phyloP scores from a whole-genome alignment of 2,888 invertebrate species.

The Dryococelus australis region DNA sequence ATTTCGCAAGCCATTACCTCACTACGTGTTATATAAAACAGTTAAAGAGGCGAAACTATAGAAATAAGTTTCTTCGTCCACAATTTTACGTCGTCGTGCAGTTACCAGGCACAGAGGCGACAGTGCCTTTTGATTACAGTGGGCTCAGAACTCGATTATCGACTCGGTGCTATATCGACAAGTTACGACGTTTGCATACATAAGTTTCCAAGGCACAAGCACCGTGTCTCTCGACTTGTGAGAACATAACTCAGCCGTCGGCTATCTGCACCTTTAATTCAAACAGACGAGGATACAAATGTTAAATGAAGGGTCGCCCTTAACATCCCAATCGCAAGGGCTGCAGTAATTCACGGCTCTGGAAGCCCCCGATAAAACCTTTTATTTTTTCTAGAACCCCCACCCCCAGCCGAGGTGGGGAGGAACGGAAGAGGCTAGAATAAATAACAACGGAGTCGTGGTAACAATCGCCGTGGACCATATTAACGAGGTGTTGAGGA shows the following conservation, averaged over 20 bases:
- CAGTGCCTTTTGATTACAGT: too few relatives aligned
- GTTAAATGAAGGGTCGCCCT: conserved; percentile 16
- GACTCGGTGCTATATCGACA: too few relatives aligned
- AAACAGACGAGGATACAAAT: not conserved
- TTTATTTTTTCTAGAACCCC: not conserved
- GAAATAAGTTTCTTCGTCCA: too few relatives aligned
- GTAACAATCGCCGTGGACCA: not conserved
- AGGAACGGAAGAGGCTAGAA: not conserved
- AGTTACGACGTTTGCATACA: too few relatives aligned
- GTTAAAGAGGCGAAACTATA: too few relatives aligned
- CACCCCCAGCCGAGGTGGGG: not conserved
- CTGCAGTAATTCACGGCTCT: not conserved
- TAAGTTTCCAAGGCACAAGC: too few relatives aligned
- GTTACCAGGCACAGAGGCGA: too few relatives aligned
- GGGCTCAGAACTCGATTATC: too few relatives aligned
- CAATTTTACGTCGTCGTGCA: too few relatives aligned
- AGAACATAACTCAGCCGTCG: not conserved
- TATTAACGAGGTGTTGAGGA: not conserved
- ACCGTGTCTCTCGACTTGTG: too few relatives aligned
- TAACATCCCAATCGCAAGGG: conserved; percentile 9
- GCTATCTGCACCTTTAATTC: not conserved
- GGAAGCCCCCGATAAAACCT: conserved; percentile 10
- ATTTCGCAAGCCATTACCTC: too few relatives aligned
- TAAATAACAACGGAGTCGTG: not conserved
- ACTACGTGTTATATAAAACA: too few relatives aligned